Conservation (phyloP, 2,888 invertebrate genomes). For the Pseudococcus viburni region DNA sequence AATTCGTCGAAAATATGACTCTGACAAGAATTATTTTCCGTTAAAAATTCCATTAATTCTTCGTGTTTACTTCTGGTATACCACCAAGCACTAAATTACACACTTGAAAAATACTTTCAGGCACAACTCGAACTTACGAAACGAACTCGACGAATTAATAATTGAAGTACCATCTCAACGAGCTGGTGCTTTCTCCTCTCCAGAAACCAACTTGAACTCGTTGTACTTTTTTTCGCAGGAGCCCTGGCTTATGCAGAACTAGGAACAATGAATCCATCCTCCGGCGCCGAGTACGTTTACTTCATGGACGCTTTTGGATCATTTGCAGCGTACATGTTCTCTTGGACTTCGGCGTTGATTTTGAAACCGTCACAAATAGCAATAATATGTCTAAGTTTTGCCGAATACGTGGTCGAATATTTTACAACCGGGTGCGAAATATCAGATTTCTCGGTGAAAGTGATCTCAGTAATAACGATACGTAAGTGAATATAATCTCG, state of each 20-base stretch:
- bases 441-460: conserved; percentile 85
- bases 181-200: neutral
- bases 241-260: conserved; percentile 94
- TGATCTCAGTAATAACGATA: conserved; percentile 89
- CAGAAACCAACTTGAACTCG: neutral
- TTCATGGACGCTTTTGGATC: conserved; percentile 96
- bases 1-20: neutral
- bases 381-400: conserved; percentile 93
- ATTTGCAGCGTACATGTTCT: conserved; percentile 91
- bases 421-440: conserved; percentile 90
- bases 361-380: conserved; percentile 95
- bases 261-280: conserved; percentile 95
- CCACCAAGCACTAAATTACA: neutral
- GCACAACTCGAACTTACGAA: neutral
- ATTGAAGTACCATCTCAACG: conserved; percentile 26
- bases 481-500: conserved; percentile 74
- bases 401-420: conserved; percentile 93
- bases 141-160: conserved; percentile 19
- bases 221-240: conserved; percentile 74
- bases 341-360: conserved; percentile 94
- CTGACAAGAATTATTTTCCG: neutral
- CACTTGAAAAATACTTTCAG: neutral
- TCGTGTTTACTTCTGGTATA: neutral
- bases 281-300: conserved; percentile 95
- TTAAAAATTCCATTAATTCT: neutral